These are phyloP conservation scores for Astyanax mexicanus DNA, from an alignment of 2,797 vertebrate genomes.

Conservation along the genomic window DNA sequence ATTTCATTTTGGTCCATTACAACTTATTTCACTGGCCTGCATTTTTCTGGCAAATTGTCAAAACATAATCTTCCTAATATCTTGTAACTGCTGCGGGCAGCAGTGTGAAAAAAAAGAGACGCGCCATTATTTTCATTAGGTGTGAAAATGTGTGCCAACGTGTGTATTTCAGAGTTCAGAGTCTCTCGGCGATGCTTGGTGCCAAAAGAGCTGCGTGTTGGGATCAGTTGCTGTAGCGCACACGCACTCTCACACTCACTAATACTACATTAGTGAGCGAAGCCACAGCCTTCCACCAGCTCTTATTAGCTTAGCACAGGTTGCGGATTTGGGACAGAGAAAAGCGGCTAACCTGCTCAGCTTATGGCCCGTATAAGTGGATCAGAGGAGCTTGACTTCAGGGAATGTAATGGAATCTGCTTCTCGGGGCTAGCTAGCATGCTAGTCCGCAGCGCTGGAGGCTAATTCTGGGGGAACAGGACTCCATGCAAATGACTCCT, in stretches of 20 bases:
- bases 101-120: not conserved
- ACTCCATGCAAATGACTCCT: conserved; percentile 13
- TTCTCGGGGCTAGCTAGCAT: conserved; percentile 62
- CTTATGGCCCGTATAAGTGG: conserved; percentile 75
- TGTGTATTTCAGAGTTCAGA: conserved; percentile 23
- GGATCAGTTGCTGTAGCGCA: not conserved
- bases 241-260: conserved; percentile 1
- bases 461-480: conserved; percentile 68
- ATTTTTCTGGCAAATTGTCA: not conserved
- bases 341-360: conserved; percentile 74
- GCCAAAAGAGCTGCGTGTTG: not conserved
- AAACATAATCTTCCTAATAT: not conserved
- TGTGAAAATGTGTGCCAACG: conserved; percentile 2
- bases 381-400: conserved; percentile 72
- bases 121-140: conserved; percentile 1
- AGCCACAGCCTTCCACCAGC: conserved; percentile 61
- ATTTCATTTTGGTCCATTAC: no score
- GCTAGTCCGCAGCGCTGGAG: conserved; percentile 32
- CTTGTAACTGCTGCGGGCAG: not conserved
- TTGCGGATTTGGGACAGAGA: conserved; percentile 75
- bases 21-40: not conserved
- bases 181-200: not conserved
- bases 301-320: conserved; percentile 72
- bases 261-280: conserved; percentile 37
- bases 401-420: conserved; percentile 72